A percentile compares a stretch with the other conserved stretches of the same genome.
Conservation (phyloP, 2,797 vertebrate species). For the Tauraco hartlaubi region DNA sequence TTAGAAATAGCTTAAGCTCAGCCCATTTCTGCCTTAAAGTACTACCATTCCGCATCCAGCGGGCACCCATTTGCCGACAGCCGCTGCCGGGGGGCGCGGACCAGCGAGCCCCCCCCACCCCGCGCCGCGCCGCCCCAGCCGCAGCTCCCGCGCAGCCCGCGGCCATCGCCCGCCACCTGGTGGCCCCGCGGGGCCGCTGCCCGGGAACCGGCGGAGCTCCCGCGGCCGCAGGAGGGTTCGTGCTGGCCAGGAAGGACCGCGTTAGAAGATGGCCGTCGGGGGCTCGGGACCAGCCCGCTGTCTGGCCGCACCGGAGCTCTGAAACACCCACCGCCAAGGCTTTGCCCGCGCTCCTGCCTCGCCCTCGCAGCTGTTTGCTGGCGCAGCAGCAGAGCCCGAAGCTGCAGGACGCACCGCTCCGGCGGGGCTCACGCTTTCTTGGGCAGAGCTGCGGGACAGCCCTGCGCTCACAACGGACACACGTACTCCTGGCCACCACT, state of each 20-base stretch:
- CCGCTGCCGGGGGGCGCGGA: not conserved
- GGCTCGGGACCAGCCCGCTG: not conserved
- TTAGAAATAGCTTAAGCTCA: not conserved
- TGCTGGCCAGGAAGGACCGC: not conserved
- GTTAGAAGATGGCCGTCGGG: not conserved
- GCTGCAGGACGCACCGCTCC: not conserved
- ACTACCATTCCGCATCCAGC: not conserved
- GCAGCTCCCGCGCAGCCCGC: not conserved
- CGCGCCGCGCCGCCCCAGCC: no score
- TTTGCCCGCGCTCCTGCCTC: not conserved
- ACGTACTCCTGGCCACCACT: not conserved
- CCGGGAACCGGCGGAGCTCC: not conserved
- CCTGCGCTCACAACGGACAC: not conserved
- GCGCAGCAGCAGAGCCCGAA: not conserved
- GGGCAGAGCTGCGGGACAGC: fast-evolving
- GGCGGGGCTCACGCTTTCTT: fast-evolving
- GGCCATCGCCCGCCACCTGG: constrained; percentile 19
- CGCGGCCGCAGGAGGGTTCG: fast-evolving
- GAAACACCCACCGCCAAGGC: fast-evolving
- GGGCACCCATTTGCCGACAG: not conserved
- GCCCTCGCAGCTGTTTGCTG: not conserved
- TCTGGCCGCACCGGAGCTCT: fast-evolving
- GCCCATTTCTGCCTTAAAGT: not conserved
- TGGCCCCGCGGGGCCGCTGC: not conserved
- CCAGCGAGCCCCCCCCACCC: not conserved